Evolutionary conservation across 2,113 vertebrate genomes (phyloP), one percentile per base, ranked within the genome.

Genomic region (Pygathrix nemaeus): DNA sequence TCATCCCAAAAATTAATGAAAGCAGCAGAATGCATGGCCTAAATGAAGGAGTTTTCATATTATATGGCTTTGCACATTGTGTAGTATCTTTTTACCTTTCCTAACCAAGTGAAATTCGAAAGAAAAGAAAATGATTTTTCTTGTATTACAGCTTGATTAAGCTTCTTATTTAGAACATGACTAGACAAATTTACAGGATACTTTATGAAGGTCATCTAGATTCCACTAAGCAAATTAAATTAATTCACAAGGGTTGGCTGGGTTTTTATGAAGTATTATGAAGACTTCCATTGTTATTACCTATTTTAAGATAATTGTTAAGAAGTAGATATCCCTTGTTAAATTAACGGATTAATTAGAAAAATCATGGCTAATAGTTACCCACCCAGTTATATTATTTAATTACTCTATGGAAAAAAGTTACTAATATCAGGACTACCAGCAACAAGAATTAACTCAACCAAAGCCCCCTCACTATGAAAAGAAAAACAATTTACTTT

Each of bases 151-250:
- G 21, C 35, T 96, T 96, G 61, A 84, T 96, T 95, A 96, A 96
- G 20, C 21, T 94, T 97, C 55, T 95, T 32, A 93, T 78, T 95
- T 96, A 72, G 32, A 83, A n/a, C 1, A 23, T 85, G 38, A 81
- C 85, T 94, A 70, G 27, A 85, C 78, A 75, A 96, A 70, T 50
- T 70, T 75, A 92, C 6, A 52, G 23, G 30, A 85, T 84, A 93
- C 87, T 94, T 96, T 90, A 86, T 72, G 81, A 94, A 94, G 72
- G 89, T 85, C 72, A 91, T 87, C 38, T 94, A 96, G 93, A 96
- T 94, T 97, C 50, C 32, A 73, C 76, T 86, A 91, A 68, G 72
- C 40, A 96, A 93, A 93, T 93, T 88, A 94, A 97, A 94, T 96
- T 96, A 97, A 93, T 96, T 94, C 23, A 79, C 52, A 96, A 35